phyloP scores from a whole-genome alignment of 2,113 vertebrate species.

The Pomatorhinus ruficollis region DNA sequence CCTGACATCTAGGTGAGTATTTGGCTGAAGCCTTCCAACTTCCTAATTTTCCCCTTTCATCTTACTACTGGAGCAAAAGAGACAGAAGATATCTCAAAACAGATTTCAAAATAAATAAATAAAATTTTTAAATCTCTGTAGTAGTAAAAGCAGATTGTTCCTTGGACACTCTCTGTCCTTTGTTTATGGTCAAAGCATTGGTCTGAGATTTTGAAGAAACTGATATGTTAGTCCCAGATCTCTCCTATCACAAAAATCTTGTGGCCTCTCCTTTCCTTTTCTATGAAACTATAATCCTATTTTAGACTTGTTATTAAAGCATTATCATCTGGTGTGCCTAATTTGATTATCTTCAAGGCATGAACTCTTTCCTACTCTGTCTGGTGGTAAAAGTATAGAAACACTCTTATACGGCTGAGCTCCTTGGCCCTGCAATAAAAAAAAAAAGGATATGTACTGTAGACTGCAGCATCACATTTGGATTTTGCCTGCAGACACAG shows the following conservation, averaged over 20 bases:
- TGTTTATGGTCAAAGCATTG: background rate
- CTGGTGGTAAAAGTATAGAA: background rate
- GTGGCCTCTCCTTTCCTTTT: background rate
- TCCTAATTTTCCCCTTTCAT: background rate
- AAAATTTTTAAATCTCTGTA: background rate
- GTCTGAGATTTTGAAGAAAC: background rate
- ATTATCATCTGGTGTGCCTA: background rate
- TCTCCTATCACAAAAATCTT: background rate
- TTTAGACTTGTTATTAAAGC: background rate
- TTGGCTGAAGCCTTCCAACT: background rate
- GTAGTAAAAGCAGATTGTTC: background rate
- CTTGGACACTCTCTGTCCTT: background rate
- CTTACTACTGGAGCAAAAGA: background rate
- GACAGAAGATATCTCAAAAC: background rate
- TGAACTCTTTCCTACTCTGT: background rate
- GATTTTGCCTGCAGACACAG: background rate
- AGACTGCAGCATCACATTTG: background rate
- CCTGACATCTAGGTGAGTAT: background rate
- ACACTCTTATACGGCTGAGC: accelerated
- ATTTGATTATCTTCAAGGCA: background rate
- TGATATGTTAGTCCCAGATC: background rate
- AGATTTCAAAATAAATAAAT: background rate
- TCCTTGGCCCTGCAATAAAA: background rate
- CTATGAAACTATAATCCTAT: background rate
- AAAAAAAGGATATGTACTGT: accelerated